These are phyloP conservation scores for Parapsyche elsis DNA, from an alignment of 1,140 invertebrate species.

Conservation along the genomic window DNA sequence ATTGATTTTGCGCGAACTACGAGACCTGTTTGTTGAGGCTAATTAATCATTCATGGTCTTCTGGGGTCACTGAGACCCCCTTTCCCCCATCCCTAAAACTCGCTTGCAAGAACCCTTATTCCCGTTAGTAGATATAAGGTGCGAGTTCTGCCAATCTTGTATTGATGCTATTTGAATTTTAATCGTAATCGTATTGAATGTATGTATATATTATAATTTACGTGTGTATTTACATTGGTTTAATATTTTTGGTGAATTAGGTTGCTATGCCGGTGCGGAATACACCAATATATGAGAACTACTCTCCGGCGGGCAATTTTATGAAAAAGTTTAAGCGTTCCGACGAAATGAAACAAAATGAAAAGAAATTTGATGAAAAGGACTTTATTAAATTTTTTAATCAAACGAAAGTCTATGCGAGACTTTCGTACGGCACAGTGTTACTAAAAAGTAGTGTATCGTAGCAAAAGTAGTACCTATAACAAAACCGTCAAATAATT, in stretches of 20 bases:
- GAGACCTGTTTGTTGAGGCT: slow-evolving; percentile 44
- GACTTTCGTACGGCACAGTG: too few relatives aligned
- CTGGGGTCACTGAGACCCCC: slow-evolving; percentile 13
- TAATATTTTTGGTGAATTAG: not conserved
- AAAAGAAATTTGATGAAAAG: slow-evolving; percentile 32
- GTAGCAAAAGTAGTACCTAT: too few relatives aligned
- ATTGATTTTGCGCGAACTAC: slow-evolving; percentile 45
- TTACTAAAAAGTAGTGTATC: too few relatives aligned
- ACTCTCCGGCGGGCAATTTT: slow-evolving; percentile 16
- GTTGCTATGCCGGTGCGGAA: not conserved
- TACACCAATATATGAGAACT: not conserved
- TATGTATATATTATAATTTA: too few relatives aligned
- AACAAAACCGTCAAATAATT: too few relatives aligned
- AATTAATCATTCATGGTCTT: slow-evolving; percentile 48
- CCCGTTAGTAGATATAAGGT: too few relatives aligned
- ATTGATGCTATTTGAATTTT: too few relatives aligned
- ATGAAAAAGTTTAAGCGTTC: slow-evolving; percentile 24
- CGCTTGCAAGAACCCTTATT: too few relatives aligned
- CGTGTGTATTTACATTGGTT: not conserved
- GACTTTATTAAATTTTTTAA: slow-evolving; percentile 24
- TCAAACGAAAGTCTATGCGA: not conserved
- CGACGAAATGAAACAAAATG: not conserved
- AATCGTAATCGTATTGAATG: too few relatives aligned
- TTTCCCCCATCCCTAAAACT: not conserved
- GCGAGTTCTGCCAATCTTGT: too few relatives aligned